Conservation (phyloP, 2,888 invertebrate species). For the Chesias legatella region DNA sequence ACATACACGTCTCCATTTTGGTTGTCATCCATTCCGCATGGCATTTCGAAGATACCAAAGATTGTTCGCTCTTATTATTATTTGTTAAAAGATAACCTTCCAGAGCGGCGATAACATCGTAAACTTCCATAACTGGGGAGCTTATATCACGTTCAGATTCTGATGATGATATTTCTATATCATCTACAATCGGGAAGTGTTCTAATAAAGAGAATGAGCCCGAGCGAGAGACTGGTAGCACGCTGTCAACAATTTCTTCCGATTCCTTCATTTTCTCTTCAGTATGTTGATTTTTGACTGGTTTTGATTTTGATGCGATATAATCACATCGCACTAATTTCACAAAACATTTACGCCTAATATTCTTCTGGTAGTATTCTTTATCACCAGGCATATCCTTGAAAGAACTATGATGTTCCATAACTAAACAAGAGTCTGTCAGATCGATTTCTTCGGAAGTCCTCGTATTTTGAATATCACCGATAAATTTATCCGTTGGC, state of each 20-base stretch:
- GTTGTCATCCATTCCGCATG: constrained; percentile 14
- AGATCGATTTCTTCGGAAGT: constrained; percentile 27
- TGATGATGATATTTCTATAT: background rate
- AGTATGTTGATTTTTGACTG: constrained; percentile 5
- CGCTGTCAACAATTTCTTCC: background rate
- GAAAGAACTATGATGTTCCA: background rate
- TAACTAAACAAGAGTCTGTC: background rate
- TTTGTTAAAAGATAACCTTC: constrained; percentile 6
- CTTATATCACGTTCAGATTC: constrained; percentile 26
- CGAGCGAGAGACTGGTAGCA: constrained; percentile 7
- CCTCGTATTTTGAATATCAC: constrained; percentile 8
- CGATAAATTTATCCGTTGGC: constrained; percentile 2
- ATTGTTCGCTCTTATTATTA: background rate
- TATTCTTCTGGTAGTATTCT: constrained; percentile 11
- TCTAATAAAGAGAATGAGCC: constrained; percentile 16
- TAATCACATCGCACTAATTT: constrained; percentile 49
- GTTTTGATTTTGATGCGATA: background rate
- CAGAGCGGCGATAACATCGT: constrained; percentile 38
- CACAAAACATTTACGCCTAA: constrained; percentile 36
- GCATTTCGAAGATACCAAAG: constrained; percentile 6
- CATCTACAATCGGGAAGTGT: constrained; percentile 9
- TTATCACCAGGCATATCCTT: background rate
- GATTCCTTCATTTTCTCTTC: constrained; percentile 2
- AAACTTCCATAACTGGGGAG: constrained; percentile 53
- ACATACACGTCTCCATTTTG: constrained; percentile 6